These are phyloP conservation scores for Falco naumanni DNA, from an alignment of 2,797 vertebrate species.

Conservation along the genomic window DNA sequence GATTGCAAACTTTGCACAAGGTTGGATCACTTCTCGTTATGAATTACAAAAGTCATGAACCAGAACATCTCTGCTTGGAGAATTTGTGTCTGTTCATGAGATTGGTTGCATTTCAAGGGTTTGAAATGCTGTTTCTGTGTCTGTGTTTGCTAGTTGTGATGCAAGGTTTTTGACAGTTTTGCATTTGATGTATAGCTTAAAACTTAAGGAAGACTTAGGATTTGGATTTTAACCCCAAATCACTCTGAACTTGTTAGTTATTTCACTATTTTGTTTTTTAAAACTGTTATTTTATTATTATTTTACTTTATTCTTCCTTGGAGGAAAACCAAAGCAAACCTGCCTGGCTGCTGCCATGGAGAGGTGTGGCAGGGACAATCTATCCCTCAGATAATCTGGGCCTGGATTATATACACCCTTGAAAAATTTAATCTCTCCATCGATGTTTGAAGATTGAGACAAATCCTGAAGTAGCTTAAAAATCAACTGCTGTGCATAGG, in stretches of 20 bases:
- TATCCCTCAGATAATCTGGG: not conserved
- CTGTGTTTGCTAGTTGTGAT: not conserved
- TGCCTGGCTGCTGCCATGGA: not conserved
- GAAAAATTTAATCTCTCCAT: not conserved
- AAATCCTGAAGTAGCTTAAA: not conserved
- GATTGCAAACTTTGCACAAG: not conserved
- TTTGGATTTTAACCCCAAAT: not conserved
- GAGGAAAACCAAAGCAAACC: not conserved
- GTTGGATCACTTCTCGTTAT: not conserved
- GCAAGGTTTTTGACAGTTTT: conserved; percentile 18
- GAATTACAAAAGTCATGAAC: not conserved
- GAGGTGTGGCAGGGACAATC: not conserved
- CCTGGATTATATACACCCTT: not conserved
- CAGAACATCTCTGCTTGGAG: not conserved
- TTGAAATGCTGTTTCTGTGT: conserved; percentile 16
- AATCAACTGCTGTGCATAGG: not conserved
- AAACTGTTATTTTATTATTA: not conserved
- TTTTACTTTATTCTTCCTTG: not conserved
- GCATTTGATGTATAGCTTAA: not conserved
- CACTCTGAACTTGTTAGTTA: not conserved
- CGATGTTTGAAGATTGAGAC: not conserved
- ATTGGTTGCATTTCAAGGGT: not conserved
- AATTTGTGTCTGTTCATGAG: not conserved
- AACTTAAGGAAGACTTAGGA: not conserved
- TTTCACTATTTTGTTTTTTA: not conserved